phyloP scores from a whole-genome alignment of 2,113 vertebrate genomes.

The Eurypyga helias region DNA sequence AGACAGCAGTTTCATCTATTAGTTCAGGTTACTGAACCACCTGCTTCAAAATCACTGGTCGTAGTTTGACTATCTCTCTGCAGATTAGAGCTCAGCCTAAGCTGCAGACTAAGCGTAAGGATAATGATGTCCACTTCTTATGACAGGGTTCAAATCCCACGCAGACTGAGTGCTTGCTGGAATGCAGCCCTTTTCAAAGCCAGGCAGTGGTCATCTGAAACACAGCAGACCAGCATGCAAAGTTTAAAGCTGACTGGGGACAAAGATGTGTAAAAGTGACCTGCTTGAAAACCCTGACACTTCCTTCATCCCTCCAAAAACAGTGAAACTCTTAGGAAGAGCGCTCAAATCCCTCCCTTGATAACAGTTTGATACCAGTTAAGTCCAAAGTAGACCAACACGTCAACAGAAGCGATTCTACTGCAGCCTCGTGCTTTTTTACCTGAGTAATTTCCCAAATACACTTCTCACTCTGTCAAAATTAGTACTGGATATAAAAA shows the following conservation, averaged over 20 bases:
- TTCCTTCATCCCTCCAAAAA: neutral
- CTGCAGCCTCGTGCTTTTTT: neutral
- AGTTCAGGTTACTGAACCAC: neutral
- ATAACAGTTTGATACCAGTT: neutral
- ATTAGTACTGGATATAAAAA: neutral
- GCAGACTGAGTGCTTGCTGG: neutral
- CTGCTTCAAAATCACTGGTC: neutral
- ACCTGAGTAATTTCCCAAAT: neutral
- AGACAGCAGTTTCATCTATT: neutral
- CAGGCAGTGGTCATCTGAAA: neutral
- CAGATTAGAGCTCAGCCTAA: neutral
- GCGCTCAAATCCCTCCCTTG: neutral
- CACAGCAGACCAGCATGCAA: neutral
- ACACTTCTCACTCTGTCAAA: neutral
- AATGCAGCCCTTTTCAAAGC: neutral
- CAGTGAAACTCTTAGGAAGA: neutral
- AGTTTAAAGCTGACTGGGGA: neutral
- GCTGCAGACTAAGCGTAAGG: neutral
- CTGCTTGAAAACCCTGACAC: neutral
- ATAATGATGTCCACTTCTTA: neutral
- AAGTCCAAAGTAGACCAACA: neutral
- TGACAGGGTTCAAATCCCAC: fast-evolving
- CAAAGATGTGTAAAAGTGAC: neutral
- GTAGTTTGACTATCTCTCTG: neutral
- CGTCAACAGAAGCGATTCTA: neutral